phyloP scores from a whole-genome alignment of 2,888 invertebrate genomes.

The Xestia rhomboidea region DNA sequence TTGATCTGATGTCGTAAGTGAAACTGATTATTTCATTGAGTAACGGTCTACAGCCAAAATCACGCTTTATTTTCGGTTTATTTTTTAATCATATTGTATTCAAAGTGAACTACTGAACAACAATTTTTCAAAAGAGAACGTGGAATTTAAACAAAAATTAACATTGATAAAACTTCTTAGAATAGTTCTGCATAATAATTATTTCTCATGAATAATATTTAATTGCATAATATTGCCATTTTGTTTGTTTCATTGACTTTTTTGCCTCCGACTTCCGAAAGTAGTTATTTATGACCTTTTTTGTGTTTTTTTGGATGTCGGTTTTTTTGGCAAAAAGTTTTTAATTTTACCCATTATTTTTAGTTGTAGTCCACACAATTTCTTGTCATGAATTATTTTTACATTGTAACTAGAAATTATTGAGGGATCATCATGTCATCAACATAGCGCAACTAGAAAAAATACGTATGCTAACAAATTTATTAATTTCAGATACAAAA shows the following conservation, averaged over 20 bases:
- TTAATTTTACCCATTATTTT: too few relatives aligned
- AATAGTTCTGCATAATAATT: not conserved
- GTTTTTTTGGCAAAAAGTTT: too few relatives aligned
- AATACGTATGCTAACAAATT: not conserved
- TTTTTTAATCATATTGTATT: not conserved
- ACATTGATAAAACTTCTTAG: not conserved
- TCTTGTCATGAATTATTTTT: too few relatives aligned
- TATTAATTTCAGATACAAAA: constrained; percentile 71
- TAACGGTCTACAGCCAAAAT: not conserved
- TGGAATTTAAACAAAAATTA: not conserved
- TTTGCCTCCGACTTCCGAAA: too few relatives aligned
- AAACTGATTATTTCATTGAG: constrained; percentile 1
- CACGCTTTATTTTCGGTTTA: not conserved
- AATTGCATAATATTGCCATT: not conserved
- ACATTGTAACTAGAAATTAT: too few relatives aligned
- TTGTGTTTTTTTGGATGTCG: too few relatives aligned
- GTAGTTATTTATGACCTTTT: too few relatives aligned
- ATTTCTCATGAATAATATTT: not conserved
- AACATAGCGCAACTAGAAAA: too few relatives aligned
- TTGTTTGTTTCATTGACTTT: too few relatives aligned
- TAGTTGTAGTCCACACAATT: too few relatives aligned
- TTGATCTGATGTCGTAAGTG: constrained; percentile 78
- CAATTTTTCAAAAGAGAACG: not conserved
- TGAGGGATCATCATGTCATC: too few relatives aligned
- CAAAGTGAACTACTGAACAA: not conserved